Base-by-base conservation (phyloP, 2,888 invertebrate genomes). In the Drosophila birchii region DNA sequence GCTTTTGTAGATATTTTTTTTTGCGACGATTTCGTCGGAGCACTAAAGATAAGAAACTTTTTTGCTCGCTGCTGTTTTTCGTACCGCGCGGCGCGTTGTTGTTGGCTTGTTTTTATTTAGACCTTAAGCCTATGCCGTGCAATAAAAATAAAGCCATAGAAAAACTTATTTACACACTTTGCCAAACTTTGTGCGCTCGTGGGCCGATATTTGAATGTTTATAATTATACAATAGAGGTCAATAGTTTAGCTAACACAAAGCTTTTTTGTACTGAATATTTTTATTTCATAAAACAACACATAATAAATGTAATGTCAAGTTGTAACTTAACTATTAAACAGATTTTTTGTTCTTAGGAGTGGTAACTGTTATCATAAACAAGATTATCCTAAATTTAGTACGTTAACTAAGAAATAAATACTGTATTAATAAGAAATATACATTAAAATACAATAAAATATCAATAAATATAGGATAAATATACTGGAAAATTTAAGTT, bases 61-160 rank as follows among this genome's bases (percentile, higher is more conserved):
- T 68, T 54, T 29, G 32, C 36, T n/a, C 20, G 72, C 49, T 47
- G 51, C 41, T 64, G 55, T 63, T 63, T 53, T 66, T 59, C 41
- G 58, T 36, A 47, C 51, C 55, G 39, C 59, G 29, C 38, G 62
- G 38, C 82, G 83, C 20, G 14, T 62, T 62, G 36, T 53, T 87
- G 88, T 82, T 89, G 88, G 23, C 41, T 84, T 29, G 64, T 54
- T 62, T 72, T 80, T 78, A 67, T 82, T 78, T 78, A 75, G 81
- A 86, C 81, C 86, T 83, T 81, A 86, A 83, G 86, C 86, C 86
- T 76, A 61, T 70, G 70, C 51, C 70, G 45, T 79, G 83, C 82
- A 76, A 85, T 82, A 72, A 84, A 78, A 76, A 76, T 61, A 83
- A 81, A 78, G 75, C 56, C 39, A 43, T 74, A 64, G 59, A 56